Percentiles rank a stretch among this genome's conserved stretches.
These are phyloP conservation scores for Hemitrygon akajei DNA, from an alignment of 2,797 vertebrate species.

Conservation along the genomic window DNA sequence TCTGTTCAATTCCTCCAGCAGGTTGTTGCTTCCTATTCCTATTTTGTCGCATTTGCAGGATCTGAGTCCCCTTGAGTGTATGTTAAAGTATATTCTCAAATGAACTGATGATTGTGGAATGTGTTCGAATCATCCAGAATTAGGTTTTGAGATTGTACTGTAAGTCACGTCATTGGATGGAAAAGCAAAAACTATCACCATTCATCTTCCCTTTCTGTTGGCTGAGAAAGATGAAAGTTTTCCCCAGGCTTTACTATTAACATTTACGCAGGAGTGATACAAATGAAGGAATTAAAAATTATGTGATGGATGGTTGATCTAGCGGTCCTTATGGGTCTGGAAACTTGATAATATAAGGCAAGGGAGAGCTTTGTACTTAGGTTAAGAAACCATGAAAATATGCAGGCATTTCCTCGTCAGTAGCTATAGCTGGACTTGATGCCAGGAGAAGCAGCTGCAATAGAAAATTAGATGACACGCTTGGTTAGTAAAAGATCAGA, in stretches of 20 bases:
- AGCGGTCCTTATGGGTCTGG: not conserved
- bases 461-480: slow-evolving; percentile 7
- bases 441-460: slow-evolving; percentile 13
- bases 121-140: not conserved
- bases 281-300: not conserved
- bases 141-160: not conserved
- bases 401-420: not conserved
- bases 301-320: not conserved
- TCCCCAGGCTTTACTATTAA: not conserved
- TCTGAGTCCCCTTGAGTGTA: no score
- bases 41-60: no score
- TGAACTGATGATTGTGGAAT: not conserved
- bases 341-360: not conserved
- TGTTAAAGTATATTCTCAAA: not conserved
- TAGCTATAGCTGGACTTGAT: not conserved
- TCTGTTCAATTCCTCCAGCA: no score
- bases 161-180: not conserved
- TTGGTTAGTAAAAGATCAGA: not conserved
- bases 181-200: not conserved
- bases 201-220: not conserved
- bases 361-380: not conserved
- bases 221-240: not conserved
- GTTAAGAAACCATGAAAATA: not conserved
- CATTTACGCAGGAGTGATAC: not conserved
- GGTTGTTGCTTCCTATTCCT: no score